These are phyloP conservation scores for Candoia aspera DNA, from an alignment of 2,113 vertebrate genomes.

Conservation along the genomic window DNA sequence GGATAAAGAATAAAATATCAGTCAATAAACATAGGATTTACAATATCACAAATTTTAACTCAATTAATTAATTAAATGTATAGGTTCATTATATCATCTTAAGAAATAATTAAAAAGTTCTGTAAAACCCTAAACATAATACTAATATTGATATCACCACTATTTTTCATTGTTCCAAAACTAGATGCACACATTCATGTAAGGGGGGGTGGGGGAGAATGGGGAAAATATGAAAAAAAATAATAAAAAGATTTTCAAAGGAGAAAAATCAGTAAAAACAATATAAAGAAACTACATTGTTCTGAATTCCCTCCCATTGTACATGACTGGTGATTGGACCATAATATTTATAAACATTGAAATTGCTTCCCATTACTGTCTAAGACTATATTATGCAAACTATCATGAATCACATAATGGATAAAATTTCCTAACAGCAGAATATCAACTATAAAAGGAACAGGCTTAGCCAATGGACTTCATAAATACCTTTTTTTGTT, in stretches of 20 bases:
- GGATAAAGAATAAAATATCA: neutral
- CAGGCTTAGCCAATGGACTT: neutral
- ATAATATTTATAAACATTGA: too few relatives aligned
- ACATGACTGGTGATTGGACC: neutral
- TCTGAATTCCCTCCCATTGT: neutral
- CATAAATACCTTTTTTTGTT: neutral
- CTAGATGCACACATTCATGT: neutral
- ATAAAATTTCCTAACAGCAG: neutral
- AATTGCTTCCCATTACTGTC: neutral
- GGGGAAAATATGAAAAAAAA: neutral
- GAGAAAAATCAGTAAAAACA: neutral
- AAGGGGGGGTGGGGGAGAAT: neutral
- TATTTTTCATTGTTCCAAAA: neutral
- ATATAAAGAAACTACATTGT: neutral
- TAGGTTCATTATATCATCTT: neutral
- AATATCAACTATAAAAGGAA: neutral
- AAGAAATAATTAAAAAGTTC: neutral
- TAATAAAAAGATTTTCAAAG: neutral
- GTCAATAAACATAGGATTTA: neutral
- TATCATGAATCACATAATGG: neutral
- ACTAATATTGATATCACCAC: neutral
- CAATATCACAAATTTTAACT: neutral
- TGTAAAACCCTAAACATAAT: neutral
- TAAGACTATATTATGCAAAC: neutral
- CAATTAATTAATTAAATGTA: neutral